These are phyloP conservation scores for Rhagophthalmus giganteus DNA, from an alignment of 2,888 invertebrate genomes.

Conservation along the genomic window DNA sequence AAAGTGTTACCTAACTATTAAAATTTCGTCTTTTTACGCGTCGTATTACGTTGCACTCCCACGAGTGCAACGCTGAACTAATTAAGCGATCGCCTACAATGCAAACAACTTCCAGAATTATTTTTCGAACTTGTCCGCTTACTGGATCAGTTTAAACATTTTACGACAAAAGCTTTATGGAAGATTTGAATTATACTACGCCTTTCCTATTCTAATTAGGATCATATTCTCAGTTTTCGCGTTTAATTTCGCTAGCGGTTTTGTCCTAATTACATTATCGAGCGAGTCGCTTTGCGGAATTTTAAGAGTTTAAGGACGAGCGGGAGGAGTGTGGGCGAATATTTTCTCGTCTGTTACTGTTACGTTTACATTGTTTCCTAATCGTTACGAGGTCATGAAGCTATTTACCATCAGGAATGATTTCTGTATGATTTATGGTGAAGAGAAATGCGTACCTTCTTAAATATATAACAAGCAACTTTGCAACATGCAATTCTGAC, in stretches of 20 bases:
- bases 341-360: conserved; percentile 20
- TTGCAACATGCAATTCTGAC: too few relatives aligned
- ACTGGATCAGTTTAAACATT: conserved; percentile 33
- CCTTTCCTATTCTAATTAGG: conserved; percentile 61
- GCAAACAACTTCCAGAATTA: conserved; percentile 26
- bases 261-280: conserved; percentile 60
- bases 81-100: conserved; percentile 20
- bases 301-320: conserved; percentile 30
- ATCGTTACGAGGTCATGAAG: too few relatives aligned
- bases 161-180: conserved; percentile 39
- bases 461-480: too few relatives aligned
- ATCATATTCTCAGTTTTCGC: conserved; percentile 65
- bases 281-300: conserved; percentile 41
- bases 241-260: conserved; percentile 63
- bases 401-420: too few relatives aligned
- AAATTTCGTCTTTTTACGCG: too few relatives aligned
- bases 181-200: conserved; percentile 35
- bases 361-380: conserved; percentile 24
- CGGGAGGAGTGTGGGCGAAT: conserved; percentile 19
- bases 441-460: too few relatives aligned
- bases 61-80: too few relatives aligned
- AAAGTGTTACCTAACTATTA: too few relatives aligned
- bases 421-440: too few relatives aligned
- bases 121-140: conserved; percentile 22
- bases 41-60: too few relatives aligned